Evolutionary conservation across 1,140 invertebrate species (phyloP), one percentile per base, ranked within the genome.

Genomic region (Ceratina calcarata): DNA sequence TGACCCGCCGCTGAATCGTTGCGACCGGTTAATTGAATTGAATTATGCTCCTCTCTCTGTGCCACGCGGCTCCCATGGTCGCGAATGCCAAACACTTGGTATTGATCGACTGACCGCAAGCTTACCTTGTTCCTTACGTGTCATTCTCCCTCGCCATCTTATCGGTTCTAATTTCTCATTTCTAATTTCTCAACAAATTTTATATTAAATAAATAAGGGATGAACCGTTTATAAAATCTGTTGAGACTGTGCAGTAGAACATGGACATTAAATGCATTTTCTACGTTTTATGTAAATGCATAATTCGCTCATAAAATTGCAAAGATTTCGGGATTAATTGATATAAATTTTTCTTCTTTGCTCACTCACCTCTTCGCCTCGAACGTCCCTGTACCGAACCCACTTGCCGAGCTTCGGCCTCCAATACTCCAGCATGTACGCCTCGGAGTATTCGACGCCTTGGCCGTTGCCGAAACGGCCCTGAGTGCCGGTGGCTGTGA

Each of bases 391-490:
- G 90, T 96, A 97, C 16, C 95, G 94, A 58, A 96, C 95, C 96
- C 96, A 97, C 88, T 95, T 95, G 27, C 94, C 94, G 6, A 96
- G 86, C 58, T 94, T 93, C 2, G 95, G 95, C 81, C 96, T 89
- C 95, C 95, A 96, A 88, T 97, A 98, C 85, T 97, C 96, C 24
- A 98, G 90, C 62, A 96, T 91, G 90, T 97, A 98, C 37, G 95
- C 94, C 88, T 97, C 96, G 8, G 96, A 94, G 89, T 93, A 98
- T 90, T 98, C 97, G 79, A 95, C 94, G 61, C 97, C 97, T 85
- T 96, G 95, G 27, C 97, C 97, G 89, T 97, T 97, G 2, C 97
- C 97, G 89, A 97, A 98, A 51, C 97, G 94, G 22, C 97, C 97
- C 89, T 98, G 97, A 20, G 96, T 97, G 85, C 96, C 96, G 1